These are phyloP conservation scores for Triplophysa dalaica DNA, from an alignment of 2,113 vertebrate genomes.

Conservation along the genomic window DNA sequence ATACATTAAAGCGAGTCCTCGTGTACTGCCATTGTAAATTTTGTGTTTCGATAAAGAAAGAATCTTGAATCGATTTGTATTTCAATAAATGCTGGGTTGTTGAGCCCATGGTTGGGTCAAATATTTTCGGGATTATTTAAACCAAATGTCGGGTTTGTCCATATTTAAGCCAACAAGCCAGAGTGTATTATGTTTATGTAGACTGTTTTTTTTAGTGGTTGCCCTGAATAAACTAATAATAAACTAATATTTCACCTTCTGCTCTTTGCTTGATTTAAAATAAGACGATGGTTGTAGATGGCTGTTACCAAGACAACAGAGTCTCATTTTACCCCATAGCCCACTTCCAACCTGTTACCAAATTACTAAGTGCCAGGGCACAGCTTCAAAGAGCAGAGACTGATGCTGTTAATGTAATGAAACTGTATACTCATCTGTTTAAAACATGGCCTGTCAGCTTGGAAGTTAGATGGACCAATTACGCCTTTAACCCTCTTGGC, in stretches of 20 bases:
- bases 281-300: conserved; percentile 60
- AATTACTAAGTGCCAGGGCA: conserved; percentile 81
- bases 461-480: conserved; percentile 73
- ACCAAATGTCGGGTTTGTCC: too few relatives aligned
- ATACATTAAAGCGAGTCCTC: too few relatives aligned
- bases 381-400: conserved; percentile 82
- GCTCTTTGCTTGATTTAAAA: conserved; percentile 78
- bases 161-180: too few relatives aligned
- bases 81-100: too few relatives aligned
- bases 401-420: conserved; percentile 85
- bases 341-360: conserved; percentile 96
- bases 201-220: background rate
- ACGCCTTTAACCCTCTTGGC: conserved; percentile 65
- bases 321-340: conserved; percentile 88
- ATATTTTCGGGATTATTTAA: too few relatives aligned
- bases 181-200: background rate
- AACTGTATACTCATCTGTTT: conserved; percentile 80
- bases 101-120: too few relatives aligned
- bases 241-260: conserved; percentile 34
- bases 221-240: background rate
- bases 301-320: conserved; percentile 82
- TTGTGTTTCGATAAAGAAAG: too few relatives aligned
- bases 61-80: too few relatives aligned
- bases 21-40: too few relatives aligned
- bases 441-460: conserved; percentile 81